Evolutionary conservation across 2,888 invertebrate species (phyloP).

Genomic region (Congeria kusceri): DNA sequence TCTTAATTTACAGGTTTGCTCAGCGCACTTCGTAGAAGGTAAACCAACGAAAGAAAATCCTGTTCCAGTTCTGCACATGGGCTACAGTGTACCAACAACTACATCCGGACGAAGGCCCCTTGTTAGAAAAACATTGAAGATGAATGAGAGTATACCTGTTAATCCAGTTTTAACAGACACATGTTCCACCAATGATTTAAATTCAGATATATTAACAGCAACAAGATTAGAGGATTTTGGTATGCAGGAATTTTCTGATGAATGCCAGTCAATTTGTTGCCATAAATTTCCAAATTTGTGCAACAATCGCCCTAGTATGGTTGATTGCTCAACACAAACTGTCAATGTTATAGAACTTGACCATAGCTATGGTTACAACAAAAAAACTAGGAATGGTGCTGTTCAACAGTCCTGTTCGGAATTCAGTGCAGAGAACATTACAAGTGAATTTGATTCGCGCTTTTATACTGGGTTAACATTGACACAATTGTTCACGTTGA

Average conservation of each 20-base stretch:
- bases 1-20: background rate
- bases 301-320: background rate
- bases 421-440: conserved; percentile 3
- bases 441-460: conserved; percentile 7
- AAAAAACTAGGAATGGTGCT: conserved; percentile 3
- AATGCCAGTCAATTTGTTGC: conserved; percentile 12
- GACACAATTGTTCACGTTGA: conserved; percentile 13
- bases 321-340: conserved; percentile 12
- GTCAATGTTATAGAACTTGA: conserved; percentile 14
- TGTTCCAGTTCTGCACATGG: background rate
- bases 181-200: no score
- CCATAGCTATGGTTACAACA: conserved; percentile 9
- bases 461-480: conserved; percentile 15
- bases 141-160: no score
- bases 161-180: no score
- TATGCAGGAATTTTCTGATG: background rate
- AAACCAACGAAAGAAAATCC: background rate
- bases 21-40: background rate
- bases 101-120: background rate
- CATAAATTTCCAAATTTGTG: background rate
- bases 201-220: background rate
- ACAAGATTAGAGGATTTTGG: background rate
- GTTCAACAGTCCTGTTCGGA: conserved; percentile 6
- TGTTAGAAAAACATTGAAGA: background rate
- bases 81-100: background rate